Percentiles rank a stretch among this genome's conserved stretches.
Evolutionary conservation across 2,113 vertebrate species (phyloP).

Genomic region (Amazona vittata): DNA sequence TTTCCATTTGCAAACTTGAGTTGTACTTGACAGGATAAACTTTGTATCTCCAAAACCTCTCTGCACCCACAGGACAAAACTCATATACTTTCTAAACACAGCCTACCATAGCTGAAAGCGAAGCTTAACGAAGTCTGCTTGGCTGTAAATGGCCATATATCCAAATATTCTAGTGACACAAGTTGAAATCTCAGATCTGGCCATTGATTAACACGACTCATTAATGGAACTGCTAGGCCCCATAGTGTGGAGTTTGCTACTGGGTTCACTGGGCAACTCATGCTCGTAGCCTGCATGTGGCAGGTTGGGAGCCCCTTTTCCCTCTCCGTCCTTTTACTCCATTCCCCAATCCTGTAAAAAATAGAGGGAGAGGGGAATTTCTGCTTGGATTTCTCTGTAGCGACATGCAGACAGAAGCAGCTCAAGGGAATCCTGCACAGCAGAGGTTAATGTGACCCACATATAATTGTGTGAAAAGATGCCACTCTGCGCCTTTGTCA

Average conservation of each 20-base stretch:
- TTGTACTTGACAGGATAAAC: background rate
- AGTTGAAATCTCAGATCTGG: background rate
- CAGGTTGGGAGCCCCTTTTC: background rate
- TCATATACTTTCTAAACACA: background rate
- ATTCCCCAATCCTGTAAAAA: background rate
- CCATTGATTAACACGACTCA: background rate
- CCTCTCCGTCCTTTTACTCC: background rate
- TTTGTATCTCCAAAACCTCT: background rate
- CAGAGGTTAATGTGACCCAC: slow-evolving; percentile 78
- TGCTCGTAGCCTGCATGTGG: background rate
- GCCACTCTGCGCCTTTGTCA: slow-evolving; percentile 73
- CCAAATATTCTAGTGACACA: background rate
- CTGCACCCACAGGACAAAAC: background rate
- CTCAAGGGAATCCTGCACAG: slow-evolving; percentile 56
- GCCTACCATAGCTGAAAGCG: background rate
- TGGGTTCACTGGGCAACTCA: background rate
- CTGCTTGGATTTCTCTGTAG: background rate
- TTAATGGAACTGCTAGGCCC: background rate
- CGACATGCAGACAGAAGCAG: background rate
- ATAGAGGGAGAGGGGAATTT: background rate
- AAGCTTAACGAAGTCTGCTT: background rate
- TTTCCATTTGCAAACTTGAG: background rate
- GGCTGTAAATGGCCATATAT: background rate
- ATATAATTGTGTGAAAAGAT: slow-evolving; percentile 77
- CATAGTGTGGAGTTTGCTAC: background rate